Evolutionary conservation across 2,888 invertebrate genomes (phyloP).

Genomic region (Crepidodera aurea): DNA sequence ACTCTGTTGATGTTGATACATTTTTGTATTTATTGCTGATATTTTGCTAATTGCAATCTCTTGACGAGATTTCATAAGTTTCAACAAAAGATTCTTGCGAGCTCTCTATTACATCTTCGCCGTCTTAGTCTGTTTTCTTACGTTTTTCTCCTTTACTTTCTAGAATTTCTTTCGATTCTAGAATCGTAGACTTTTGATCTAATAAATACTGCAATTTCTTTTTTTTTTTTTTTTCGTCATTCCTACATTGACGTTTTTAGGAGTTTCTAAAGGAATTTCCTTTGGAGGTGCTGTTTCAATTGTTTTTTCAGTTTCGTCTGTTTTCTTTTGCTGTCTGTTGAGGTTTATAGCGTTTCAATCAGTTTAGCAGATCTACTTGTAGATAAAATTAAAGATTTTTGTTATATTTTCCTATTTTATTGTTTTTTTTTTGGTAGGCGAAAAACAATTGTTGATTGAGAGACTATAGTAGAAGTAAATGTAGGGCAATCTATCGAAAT

Average conservation of each 20-base stretch:
- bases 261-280: background rate
- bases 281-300: background rate
- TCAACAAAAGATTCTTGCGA: conserved; percentile 64
- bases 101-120: conserved; percentile 69
- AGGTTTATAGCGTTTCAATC: background rate
- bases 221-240: background rate
- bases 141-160: conserved; percentile 24
- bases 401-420: too few relatives aligned
- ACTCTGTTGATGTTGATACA: too few relatives aligned
- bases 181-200: background rate
- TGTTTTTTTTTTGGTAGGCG: too few relatives aligned
- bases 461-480: too few relatives aligned
- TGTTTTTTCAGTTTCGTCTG: background rate
- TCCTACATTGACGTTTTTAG: background rate
- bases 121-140: conserved; percentile 39
- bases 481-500: too few relatives aligned
- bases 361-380: conserved; percentile 8
- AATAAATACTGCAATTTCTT: background rate
- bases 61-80: too few relatives aligned
- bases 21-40: too few relatives aligned
- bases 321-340: conserved; percentile 12
- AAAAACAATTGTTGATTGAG: too few relatives aligned
- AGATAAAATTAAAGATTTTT: too few relatives aligned
- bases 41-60: too few relatives aligned
- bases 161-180: background rate